phyloP scores from a whole-genome alignment of 2,113 vertebrate genomes.

The Cranoglanis bouderius region DNA sequence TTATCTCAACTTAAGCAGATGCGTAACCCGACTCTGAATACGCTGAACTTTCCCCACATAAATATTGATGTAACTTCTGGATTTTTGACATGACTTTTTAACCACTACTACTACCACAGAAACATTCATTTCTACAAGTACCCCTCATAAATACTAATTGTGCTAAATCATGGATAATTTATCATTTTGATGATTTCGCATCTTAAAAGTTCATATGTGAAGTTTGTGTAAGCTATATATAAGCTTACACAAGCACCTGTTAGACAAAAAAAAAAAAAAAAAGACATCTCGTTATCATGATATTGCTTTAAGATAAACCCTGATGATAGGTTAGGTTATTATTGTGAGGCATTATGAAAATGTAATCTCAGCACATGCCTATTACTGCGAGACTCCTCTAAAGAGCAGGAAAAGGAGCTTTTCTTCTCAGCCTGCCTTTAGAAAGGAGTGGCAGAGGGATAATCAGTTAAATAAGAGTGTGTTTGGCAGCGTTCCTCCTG shows the following conservation, averaged over 20 bases:
- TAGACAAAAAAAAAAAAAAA: neutral
- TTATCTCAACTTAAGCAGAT: neutral
- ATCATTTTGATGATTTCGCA: neutral
- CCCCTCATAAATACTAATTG: neutral
- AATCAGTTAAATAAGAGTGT: slow-evolving; percentile 26
- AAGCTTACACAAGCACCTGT: neutral
- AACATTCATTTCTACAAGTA: too few species aligned
- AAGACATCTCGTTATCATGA: neutral
- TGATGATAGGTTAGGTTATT: neutral
- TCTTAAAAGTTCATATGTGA: neutral
- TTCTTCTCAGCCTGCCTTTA: slow-evolving; percentile 6
- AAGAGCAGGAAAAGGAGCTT: slow-evolving; percentile 19
- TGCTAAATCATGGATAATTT: neutral
- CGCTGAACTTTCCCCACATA: neutral
- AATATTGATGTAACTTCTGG: too few species aligned
- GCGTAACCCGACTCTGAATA: neutral
- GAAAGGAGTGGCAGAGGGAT: slow-evolving; percentile 41
- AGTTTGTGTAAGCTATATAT: neutral
- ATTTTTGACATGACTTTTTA: neutral
- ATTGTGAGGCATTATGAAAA: neutral
- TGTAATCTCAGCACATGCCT: neutral
- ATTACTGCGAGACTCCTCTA: neutral
- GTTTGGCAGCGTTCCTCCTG: slow-evolving; percentile 37
- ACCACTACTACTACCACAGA: too few species aligned
- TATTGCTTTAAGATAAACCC: slow-evolving; percentile 5